Evolutionary conservation across 2,797 vertebrate species (phyloP).

Genomic region (Chiroxiphia lanceolata): DNA sequence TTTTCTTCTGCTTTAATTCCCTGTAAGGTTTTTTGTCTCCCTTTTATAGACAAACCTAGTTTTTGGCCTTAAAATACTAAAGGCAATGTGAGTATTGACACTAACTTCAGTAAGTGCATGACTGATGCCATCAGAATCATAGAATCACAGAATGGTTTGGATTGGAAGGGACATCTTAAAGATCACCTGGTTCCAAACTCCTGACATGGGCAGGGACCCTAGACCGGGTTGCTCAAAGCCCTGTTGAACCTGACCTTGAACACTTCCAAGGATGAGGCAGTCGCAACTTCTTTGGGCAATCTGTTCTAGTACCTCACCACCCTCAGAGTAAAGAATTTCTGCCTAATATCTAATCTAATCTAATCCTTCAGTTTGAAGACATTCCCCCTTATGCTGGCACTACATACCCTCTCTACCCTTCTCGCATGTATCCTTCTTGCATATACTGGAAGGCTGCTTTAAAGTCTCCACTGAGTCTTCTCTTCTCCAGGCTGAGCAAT

Average conservation of each 20-base stretch:
- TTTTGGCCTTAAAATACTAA: neutral
- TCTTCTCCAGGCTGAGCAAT: neutral
- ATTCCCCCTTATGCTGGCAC: neutral
- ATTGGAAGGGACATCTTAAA: neutral
- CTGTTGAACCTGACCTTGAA: neutral
- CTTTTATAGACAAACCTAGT: rapidly evolving
- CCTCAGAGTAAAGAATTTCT: neutral
- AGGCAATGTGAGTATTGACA: neutral
- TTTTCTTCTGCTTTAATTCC: neutral
- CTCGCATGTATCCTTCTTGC: neutral
- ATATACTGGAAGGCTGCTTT: neutral
- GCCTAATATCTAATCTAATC: neutral
- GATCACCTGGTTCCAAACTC: neutral
- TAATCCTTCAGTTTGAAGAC: neutral
- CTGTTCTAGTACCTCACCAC: neutral
- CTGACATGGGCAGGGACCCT: neutral
- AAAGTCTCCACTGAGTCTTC: neutral
- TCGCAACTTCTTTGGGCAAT: neutral
- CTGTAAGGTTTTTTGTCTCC: neutral
- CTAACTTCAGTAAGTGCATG: neutral
- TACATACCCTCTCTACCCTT: neutral
- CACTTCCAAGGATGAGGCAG: neutral
- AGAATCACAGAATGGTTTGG: neutral
- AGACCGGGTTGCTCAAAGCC: neutral
- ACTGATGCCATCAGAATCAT: neutral